Base-by-base conservation (phyloP, 1,140 invertebrate genomes). In the Drosophila varians region DNA sequence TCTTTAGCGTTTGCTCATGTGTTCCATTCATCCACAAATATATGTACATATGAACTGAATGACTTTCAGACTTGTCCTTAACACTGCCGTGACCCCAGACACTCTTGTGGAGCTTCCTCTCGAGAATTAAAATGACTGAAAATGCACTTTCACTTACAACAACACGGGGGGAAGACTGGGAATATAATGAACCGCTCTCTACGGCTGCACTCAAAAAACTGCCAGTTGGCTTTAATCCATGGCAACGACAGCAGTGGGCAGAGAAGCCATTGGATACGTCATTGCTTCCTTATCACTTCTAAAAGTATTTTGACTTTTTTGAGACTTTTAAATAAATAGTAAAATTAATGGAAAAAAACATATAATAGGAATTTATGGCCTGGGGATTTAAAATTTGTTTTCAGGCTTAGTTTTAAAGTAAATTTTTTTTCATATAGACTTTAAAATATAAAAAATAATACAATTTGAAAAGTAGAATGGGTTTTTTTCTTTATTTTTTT, bases 91-190 rank as follows among this genome's bases (percentile, higher is more conserved):
- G 66, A 80, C 72, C 71, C 51, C 36, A 8, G 21, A 9, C 4
- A 49, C 74, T 74, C 54, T 78, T 73, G 48, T 76, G 38, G 19
- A 53, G 82, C 76, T 84, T 83, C 69, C n/a, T n/a, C n/a, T n/a
- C 1, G 26, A 45, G 43, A 36, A 48, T 34, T 26, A 12, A 38
- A 36, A 40, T 53, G 46, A 70, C 7, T 45, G 14, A 51, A n/a
- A 47, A 31, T 69, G 51, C 64, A 86, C 73, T 86, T 80, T 80
- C 82, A 86, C 80, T 86, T 86, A 86, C 80, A 87, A 84, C 72
- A 80, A 36, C 26, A 31, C 36, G 64, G 36, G 40, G 28, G n/a
- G 25, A 52, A 38, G 53, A 38, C 25, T 34, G 49, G 25, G 61
- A 54, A 25, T 12, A 55, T 19, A 56, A 56, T 52, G 62, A 60